A percentile compares a stretch with the other conserved stretches of the same genome.
phyloP scores from a whole-genome alignment of 23 tunicate genomes.

The Clavelina lepadiformis region DNA sequence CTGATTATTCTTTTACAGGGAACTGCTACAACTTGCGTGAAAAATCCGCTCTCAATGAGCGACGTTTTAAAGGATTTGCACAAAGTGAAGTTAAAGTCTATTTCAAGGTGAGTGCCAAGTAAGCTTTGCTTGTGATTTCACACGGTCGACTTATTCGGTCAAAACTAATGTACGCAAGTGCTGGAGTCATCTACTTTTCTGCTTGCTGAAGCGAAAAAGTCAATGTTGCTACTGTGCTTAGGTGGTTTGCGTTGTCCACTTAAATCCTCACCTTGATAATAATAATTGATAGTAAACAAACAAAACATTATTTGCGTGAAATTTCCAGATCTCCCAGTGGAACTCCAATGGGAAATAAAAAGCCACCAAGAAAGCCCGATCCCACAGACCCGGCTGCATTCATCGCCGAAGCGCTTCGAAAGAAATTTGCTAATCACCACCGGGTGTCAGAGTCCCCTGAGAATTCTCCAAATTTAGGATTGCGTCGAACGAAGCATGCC shows the following conservation, averaged over 20 bases:
- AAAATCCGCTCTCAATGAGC: slow-evolving; percentile 48
- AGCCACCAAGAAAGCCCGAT: slow-evolving; percentile 11
- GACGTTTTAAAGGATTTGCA: slow-evolving; percentile 91
- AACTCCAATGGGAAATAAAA: slow-evolving; percentile 59
- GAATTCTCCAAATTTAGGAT: slow-evolving; percentile 1
- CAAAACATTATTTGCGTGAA: too few species aligned
- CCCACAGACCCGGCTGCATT: slow-evolving; percentile 83
- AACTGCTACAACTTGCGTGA: too few species aligned
- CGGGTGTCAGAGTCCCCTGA: slow-evolving; percentile 30
- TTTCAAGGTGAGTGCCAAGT: slow-evolving; percentile 62
- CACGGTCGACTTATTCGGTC: too few species aligned
- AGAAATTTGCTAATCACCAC: slow-evolving; percentile 69
- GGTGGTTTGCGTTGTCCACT: too few species aligned
- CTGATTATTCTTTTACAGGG: too few species aligned
- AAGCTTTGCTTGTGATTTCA: too few species aligned
- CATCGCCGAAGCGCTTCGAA: slow-evolving; percentile 76
- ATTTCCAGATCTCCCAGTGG: slow-evolving; percentile 85
- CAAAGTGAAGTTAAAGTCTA: slow-evolving; percentile 90
- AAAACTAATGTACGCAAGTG: too few species aligned
- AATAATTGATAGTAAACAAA: too few species aligned
- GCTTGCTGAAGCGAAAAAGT: too few species aligned
- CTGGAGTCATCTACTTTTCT: too few species aligned
- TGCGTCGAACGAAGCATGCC: slow-evolving; percentile 14
- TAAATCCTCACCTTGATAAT: too few species aligned
- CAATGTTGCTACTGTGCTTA: too few species aligned